A percentile compares a stretch with the other conserved stretches of the same genome.
Conservation (phyloP, 2,797 vertebrate genomes). For the Sphaeramia orbicularis region DNA sequence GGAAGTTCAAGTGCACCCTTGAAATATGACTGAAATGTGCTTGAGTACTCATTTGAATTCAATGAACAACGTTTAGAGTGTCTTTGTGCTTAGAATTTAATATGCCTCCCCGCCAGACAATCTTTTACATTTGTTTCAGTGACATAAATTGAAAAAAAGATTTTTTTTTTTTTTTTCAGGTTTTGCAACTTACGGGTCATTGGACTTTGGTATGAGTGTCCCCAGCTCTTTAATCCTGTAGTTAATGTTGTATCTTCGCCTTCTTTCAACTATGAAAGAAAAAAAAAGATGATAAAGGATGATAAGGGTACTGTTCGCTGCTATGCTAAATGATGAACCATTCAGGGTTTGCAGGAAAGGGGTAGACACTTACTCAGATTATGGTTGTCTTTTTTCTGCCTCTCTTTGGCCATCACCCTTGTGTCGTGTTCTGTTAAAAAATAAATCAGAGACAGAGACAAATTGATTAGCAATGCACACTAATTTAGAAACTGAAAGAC, state of each 20-base stretch:
- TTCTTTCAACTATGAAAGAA: conserved; percentile 92
- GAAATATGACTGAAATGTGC: conserved; percentile 73
- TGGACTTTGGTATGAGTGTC: conserved; percentile 98
- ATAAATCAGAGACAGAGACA: conserved; percentile 57
- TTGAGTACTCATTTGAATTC: conserved; percentile 73
- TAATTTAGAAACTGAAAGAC: conserved; percentile 63
- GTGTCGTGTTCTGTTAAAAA: conserved; percentile 90
- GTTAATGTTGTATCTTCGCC: conserved; percentile 99
- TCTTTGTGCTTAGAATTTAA: conserved; percentile 67
- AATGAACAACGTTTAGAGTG: conserved; percentile 56
- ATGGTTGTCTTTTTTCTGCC: conserved; percentile 99
- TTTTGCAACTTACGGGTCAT: conserved; percentile 94
- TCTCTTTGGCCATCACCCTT: conserved; percentile 94
- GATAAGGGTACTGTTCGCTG: conserved; percentile 27
- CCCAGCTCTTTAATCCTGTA: conserved; percentile 99
- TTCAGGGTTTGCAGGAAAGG: conserved; percentile 17
- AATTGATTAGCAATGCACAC: conserved; percentile 68
- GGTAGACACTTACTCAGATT: conserved; percentile 93
- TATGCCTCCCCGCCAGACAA: conserved; percentile 25
- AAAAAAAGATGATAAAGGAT: not conserved
- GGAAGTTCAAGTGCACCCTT: conserved; percentile 76
- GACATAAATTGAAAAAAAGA: conserved; percentile 19
- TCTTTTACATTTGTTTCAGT: conserved; percentile 34
- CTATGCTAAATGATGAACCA: conserved; percentile 17
- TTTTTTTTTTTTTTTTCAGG: conserved; percentile 22